phyloP scores from a whole-genome alignment of 2,888 invertebrate genomes.

The Leptothorax acervorum region DNA sequence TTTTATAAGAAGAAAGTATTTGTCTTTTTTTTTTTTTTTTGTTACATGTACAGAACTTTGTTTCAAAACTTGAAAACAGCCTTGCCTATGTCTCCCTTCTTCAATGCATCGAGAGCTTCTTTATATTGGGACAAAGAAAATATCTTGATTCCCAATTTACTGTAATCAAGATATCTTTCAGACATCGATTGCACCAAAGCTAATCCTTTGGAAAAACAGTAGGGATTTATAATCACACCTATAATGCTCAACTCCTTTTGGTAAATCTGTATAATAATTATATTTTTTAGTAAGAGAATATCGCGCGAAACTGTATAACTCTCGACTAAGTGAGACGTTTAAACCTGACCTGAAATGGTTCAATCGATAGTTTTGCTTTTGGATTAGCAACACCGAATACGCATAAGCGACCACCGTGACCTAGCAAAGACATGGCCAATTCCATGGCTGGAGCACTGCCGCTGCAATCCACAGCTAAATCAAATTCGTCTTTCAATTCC shows the following conservation, averaged over 20 bases:
- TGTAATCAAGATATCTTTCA: conserved; percentile 88
- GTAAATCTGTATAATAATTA: conserved; percentile 86
- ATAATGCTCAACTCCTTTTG: conserved; percentile 89
- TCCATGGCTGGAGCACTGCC: conserved; percentile 91
- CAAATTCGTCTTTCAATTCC: conserved; percentile 87
- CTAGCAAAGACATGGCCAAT: conserved; percentile 87
- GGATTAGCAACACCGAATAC: conserved; percentile 90
- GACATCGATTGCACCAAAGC: conserved; percentile 89
- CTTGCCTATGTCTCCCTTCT: conserved; percentile 88
- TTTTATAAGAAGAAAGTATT: conserved; percentile 2
- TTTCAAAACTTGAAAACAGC: conserved; percentile 87
- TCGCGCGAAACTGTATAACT: neutral
- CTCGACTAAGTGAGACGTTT: neutral
- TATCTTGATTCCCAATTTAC: conserved; percentile 88
- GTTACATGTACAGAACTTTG: neutral
- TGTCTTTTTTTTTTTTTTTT: neutral
- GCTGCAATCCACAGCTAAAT: conserved; percentile 91
- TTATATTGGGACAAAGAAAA: conserved; percentile 87
- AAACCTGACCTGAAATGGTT: conserved; percentile 78
- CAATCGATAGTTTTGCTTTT: conserved; percentile 85
- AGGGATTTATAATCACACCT: conserved; percentile 90
- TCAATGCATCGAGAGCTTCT: conserved; percentile 87
- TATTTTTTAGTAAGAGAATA: conserved; percentile 10
- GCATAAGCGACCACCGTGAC: conserved; percentile 89
- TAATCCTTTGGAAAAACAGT: conserved; percentile 89